Base-by-base conservation (phyloP, 2,888 invertebrate species). In the Drosophila mercatorum region DNA sequence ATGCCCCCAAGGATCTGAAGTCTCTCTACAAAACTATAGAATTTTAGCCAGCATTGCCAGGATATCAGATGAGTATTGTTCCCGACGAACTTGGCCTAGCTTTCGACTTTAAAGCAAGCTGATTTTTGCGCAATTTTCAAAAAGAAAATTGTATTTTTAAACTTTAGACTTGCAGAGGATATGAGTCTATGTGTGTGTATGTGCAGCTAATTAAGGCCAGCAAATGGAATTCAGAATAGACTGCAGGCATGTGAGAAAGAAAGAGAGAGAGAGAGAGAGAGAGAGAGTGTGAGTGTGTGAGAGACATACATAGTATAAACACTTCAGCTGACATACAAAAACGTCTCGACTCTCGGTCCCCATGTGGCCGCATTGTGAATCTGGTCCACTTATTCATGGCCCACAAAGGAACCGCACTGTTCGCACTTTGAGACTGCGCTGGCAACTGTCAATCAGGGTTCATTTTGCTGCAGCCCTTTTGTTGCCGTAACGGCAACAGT, bases 401-500 rank as follows among this genome's bases (percentile, higher is more conserved):
- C 46, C 66, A 65, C 55, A 49, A 66, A 49, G 67, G 67, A 34
- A 43, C 17, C 43, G 56, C 56, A 44, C 44, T 36, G 44, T 56
- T 57, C 31, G 62, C 57, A 57, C 38, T 57, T 44, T 57, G 44
- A 57, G 43, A 36, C 41, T 26, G 63, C 26, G 26, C 46, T 34
- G 78, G 57, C 52, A 58, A n/a, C 53, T 60, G 78, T 56, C 73
- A 78, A 78, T 78, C 79, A 78, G 63, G 62, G 64, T 69, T 62
- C 60, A 69, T 61, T 77, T 62, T 70, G 60, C 43, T 58, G 67
- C 52, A 56, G 59, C 44, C 44, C 62, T 28, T 57, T 69, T 61
- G 70, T 66, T 76, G 63, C 49, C 57, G 46, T 60, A 60, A 46
- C 59, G 28, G 49, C 49, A 31, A 34, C 59, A 14, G 49, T 31